Percentiles rank a stretch among this genome's conserved stretches.
phyloP scores from a whole-genome alignment of 2,888 invertebrate species.

The Andrena minutula region DNA sequence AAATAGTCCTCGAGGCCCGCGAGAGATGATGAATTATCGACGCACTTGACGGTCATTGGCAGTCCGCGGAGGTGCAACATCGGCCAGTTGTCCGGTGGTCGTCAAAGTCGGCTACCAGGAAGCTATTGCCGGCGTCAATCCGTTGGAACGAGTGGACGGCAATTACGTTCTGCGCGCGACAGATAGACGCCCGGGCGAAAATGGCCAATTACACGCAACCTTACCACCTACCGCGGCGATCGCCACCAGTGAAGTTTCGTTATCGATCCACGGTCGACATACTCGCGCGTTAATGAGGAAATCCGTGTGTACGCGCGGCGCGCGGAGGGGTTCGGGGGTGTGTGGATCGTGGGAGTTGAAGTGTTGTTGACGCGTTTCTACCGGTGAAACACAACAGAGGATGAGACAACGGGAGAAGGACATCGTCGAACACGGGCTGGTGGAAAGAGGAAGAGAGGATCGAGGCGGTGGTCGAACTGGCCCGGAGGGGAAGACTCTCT shows the following conservation, averaged over 20 bases:
- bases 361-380: constrained; percentile 62
- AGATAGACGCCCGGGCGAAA: constrained; percentile 54
- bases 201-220: constrained; percentile 68
- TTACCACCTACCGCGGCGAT: constrained; percentile 61
- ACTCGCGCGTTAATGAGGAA: constrained; percentile 67
- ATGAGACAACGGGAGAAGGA: constrained; percentile 37
- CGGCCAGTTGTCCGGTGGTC: not conserved
- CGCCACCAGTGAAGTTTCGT: constrained; percentile 58
- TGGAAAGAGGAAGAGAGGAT: constrained; percentile 81
- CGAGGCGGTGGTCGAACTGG: constrained; percentile 49
- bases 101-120: constrained; percentile 26
- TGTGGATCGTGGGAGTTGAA: constrained; percentile 58
- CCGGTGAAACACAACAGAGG: constrained; percentile 49
- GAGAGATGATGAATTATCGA: not conserved
- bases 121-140: constrained; percentile 49
- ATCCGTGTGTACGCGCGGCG: constrained; percentile 51
- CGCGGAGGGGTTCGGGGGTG: constrained; percentile 11
- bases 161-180: constrained; percentile 56
- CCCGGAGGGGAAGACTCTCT: constrained; percentile 54
- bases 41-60: constrained; percentile 2
- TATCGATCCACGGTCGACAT: constrained; percentile 61
- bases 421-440: constrained; percentile 56
- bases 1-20: no score
- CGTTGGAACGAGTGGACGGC: constrained; percentile 26
- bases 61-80: constrained; percentile 16